Percentiles rank a stretch among this genome's conserved stretches.
Conservation (phyloP, 2,113 vertebrate genomes). For the Toxostoma redivivum region DNA sequence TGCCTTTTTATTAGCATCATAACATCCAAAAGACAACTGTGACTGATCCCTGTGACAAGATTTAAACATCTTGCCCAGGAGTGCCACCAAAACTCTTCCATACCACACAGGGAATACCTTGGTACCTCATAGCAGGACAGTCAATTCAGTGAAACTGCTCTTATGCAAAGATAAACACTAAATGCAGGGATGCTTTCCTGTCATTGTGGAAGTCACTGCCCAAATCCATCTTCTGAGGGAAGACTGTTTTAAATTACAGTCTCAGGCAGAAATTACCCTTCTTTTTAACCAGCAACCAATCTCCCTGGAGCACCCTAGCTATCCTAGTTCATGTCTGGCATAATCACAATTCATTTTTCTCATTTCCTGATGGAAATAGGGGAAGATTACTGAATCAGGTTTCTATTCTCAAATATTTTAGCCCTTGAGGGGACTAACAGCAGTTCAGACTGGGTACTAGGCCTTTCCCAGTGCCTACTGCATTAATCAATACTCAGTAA, state of each 20-base stretch:
- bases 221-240: background rate
- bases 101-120: background rate
- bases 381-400: background rate
- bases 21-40: background rate
- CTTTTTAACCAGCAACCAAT: background rate
- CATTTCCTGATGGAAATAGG: background rate
- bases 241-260: background rate
- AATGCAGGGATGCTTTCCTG: background rate
- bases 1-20: background rate
- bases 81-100: background rate
- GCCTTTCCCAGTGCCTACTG: background rate
- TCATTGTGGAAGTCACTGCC: background rate
- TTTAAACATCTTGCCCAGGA: background rate
- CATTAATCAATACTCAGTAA: background rate
- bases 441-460: background rate
- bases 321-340: background rate
- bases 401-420: background rate
- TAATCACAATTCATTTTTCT: background rate
- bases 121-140: background rate
- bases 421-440: background rate
- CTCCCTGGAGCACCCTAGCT: background rate
- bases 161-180: background rate
- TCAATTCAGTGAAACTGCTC: background rate
- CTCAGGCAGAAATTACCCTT: background rate
- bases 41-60: background rate